These are phyloP conservation scores for Lumbricus terrestris DNA, from an alignment of 2,888 invertebrate species.

Conservation along the genomic window DNA sequence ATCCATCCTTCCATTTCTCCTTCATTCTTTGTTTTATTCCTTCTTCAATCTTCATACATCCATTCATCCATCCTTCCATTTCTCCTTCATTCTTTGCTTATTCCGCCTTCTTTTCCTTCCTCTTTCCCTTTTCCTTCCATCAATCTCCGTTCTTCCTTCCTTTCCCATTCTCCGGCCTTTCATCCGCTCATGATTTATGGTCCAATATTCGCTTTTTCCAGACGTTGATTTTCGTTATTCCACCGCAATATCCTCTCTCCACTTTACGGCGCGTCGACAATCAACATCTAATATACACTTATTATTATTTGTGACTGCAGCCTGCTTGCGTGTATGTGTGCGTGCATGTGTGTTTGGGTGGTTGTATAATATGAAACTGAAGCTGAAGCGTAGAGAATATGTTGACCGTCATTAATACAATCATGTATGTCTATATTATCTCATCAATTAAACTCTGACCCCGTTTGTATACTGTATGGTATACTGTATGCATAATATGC, in stretches of 20 bases:
- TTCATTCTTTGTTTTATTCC: background rate
- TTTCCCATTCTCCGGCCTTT: background rate
- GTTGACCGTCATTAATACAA: too few species aligned
- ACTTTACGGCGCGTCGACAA: background rate
- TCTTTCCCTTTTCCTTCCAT: background rate
- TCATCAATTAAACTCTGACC: too few species aligned
- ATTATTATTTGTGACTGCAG: background rate
- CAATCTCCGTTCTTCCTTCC: background rate
- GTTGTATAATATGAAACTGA: too few species aligned
- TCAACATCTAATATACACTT: background rate
- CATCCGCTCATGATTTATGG: background rate
- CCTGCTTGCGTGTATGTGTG: background rate
- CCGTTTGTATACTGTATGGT: too few species aligned
- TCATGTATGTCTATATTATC: too few species aligned
- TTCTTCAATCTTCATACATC: too few species aligned
- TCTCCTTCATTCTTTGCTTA: too few species aligned
- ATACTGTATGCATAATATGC: too few species aligned
- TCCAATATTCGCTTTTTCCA: slow-evolving; percentile 3
- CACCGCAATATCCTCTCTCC: background rate
- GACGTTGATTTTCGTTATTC: background rate
- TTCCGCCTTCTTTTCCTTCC: background rate
- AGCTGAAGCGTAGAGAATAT: too few species aligned
- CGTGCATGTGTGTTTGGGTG: too few species aligned
- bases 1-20: background rate
- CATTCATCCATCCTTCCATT: too few species aligned